Evolutionary conservation across 2,113 vertebrate species (phyloP).

Genomic region (Chionis minor): DNA sequence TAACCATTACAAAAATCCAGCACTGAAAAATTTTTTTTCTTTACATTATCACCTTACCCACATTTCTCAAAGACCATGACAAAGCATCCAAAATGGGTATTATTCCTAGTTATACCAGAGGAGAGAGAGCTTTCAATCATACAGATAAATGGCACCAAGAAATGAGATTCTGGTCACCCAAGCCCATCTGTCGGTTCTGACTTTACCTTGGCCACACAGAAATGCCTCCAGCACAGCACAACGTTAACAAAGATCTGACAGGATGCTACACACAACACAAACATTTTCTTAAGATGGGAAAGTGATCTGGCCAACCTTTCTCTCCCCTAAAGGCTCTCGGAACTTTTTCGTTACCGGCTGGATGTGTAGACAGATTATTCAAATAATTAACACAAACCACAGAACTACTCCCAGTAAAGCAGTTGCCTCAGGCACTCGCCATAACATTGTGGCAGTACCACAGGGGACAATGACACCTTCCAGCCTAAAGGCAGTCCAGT

Average conservation of each 20-base stretch:
- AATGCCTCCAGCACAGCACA: fast-evolving
- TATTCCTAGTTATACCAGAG: fast-evolving
- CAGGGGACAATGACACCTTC: neutral
- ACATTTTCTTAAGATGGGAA: neutral
- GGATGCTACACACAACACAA: neutral
- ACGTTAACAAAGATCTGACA: neutral
- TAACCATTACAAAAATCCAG: neutral
- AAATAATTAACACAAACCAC: neutral
- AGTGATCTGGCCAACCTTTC: neutral
- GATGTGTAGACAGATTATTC: fast-evolving
- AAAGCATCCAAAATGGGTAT: neutral
- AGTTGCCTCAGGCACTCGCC: neutral
- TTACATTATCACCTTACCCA: neutral
- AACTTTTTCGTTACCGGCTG: neutral
- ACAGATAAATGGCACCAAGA: fast-evolving
- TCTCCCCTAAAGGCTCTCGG: neutral
- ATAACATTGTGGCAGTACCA: neutral
- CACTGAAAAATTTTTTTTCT: neutral
- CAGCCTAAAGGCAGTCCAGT: neutral
- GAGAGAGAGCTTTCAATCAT: neutral
- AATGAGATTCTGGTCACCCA: neutral
- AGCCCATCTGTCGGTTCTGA: fast-evolving
- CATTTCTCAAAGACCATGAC: neutral
- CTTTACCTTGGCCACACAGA: fast-evolving
- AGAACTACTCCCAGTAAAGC: neutral